Conservation (phyloP, 2,113 vertebrate genomes). For the Tor tambroides region DNA sequence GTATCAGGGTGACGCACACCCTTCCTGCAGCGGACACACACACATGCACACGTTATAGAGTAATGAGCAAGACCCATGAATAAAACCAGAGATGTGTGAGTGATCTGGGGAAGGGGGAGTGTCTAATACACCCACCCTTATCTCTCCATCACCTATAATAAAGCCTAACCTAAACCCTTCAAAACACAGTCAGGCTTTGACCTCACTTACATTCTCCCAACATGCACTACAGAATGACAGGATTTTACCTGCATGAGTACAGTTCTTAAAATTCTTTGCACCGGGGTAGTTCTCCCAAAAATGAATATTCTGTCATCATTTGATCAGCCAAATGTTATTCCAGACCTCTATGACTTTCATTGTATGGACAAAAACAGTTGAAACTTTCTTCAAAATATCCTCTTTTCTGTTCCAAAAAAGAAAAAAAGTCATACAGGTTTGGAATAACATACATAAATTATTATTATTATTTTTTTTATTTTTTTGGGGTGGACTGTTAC, state of each 20-base stretch:
- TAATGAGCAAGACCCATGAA: conserved; percentile 44
- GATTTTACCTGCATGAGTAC: neutral
- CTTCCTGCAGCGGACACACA: neutral
- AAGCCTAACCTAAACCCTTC: neutral
- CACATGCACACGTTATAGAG: conserved; percentile 22
- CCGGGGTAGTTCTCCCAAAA: neutral
- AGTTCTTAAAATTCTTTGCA: neutral
- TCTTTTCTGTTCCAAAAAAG: too few relatives aligned
- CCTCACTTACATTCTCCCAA: neutral
- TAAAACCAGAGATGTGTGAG: conserved; percentile 2
- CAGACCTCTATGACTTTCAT: neutral
- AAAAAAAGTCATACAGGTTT: too few relatives aligned
- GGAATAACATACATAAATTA: too few relatives aligned
- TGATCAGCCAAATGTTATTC: too few relatives aligned
- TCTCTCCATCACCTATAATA: neutral
- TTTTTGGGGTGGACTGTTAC: neutral
- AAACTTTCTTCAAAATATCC: too few relatives aligned
- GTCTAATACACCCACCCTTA: neutral
- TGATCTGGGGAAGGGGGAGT: conserved; percentile 17
- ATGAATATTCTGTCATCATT: too few relatives aligned
- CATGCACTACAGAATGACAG: neutral
- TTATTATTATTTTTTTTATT: too few relatives aligned
- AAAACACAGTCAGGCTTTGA: neutral
- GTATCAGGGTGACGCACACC: conserved; percentile 6
- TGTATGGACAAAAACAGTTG: neutral